Evolutionary conservation across 1,140 invertebrate species (phyloP), one percentile per base, ranked within the genome.

Genomic region (Notospermus geniculatus): DNA sequence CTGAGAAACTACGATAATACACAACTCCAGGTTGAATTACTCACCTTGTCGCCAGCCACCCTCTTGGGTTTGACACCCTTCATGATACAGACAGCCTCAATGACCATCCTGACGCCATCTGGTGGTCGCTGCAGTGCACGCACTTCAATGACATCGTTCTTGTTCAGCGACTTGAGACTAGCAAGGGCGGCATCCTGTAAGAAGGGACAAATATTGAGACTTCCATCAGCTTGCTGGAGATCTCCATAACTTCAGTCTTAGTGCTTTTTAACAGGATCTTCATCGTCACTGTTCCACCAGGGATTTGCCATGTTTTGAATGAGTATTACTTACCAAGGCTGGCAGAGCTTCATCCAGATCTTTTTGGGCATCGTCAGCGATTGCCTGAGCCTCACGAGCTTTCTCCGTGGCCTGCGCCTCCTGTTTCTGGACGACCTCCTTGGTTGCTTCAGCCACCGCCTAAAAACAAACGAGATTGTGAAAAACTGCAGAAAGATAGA

Each of bases 51-150:
- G 27, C 83, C 86, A 45, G 82, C 71, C 2, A 84, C 61, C 82
- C 87, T 88, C 46, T 85, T 80, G 1, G 88, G 88, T 72, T 88
- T 87, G 22, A 90, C 84, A 32, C 86, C 84, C 65, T 88, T 90
- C 54, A 90, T 86, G 54, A 90, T 89, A 71, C 89, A 90, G 25
- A 91, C 86, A 29, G 88, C 84, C 72, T 91, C 89, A 43, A 90
- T 88, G 1, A 97, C 93, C 57, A 97, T 76, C 75, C 92, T 90
- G 0, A 98, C 93, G 23, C 90, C 92, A 19, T 88, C 86, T 0
- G 95, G 96, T 1, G 96, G 96, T 82, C 92, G 74, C 69, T 84
- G 85, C 83, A 89, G 84, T 0, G 87, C 83, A 69, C 85, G 80
- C 17, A 89, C 86, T 72, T 88, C 87, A 7, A 84, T 84, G 22